Conservation (phyloP, 2,888 invertebrate genomes). For the Hermaeophaga mercurialis region DNA sequence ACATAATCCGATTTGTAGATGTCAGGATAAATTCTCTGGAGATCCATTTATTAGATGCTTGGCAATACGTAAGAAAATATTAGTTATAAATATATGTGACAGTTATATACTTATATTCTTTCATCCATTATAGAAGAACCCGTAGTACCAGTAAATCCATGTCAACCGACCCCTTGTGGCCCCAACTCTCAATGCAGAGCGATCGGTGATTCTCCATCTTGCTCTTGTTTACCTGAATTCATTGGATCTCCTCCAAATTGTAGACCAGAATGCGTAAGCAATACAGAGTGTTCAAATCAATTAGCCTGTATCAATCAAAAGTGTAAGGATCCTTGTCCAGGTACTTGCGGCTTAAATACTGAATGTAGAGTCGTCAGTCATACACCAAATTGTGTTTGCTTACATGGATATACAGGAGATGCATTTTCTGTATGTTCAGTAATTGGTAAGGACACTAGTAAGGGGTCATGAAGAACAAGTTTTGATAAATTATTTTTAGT, state of each 20-base stretch:
- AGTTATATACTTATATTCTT: background rate
- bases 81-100: background rate
- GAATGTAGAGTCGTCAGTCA: constrained; percentile 64
- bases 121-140: constrained; percentile 52
- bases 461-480: background rate
- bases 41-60: constrained; percentile 70
- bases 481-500: constrained; percentile 36
- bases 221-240: constrained; percentile 72
- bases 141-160: constrained; percentile 61
- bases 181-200: constrained; percentile 67
- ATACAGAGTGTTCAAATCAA: constrained; percentile 68
- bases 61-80: constrained; percentile 53
- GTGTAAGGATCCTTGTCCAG: constrained; percentile 60
- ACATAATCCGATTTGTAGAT: constrained; percentile 80
- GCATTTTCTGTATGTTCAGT: constrained; percentile 67
- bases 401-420: constrained; percentile 67
- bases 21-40: constrained; percentile 62
- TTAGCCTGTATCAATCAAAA: constrained; percentile 55
- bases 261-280: constrained; percentile 74
- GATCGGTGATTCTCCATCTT: constrained; percentile 70
- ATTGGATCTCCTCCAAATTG: constrained; percentile 75
- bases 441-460: constrained; percentile 29
- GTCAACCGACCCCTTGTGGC: constrained; percentile 78
- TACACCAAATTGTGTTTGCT: constrained; percentile 73
- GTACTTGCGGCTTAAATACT: constrained; percentile 61